A percentile compares a stretch with the other conserved stretches of the same genome.
Conservation (phyloP, 1,140 invertebrate species). For the Drosophila bocqueti region DNA sequence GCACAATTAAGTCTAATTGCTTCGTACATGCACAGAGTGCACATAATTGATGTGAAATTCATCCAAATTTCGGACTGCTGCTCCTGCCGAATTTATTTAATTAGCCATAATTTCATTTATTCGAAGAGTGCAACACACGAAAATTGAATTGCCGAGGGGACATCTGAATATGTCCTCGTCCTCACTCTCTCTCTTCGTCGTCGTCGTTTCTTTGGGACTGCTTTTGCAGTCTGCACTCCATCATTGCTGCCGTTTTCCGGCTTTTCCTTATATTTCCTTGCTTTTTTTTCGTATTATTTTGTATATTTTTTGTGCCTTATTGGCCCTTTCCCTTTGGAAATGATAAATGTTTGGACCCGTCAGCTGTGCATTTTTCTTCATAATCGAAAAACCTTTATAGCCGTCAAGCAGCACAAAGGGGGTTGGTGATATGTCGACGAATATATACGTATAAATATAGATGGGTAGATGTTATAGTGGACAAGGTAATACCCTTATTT, state of each 20-base stretch:
- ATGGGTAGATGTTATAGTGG: background rate
- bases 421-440: slow-evolving; percentile 2
- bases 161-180: slow-evolving; percentile 2
- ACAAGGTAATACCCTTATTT: background rate
- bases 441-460: background rate
- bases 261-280: background rate
- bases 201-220: background rate
- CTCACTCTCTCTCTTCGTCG: background rate
- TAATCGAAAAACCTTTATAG: slow-evolving; percentile 73
- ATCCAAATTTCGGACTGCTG: slow-evolving; percentile 14
- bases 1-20: slow-evolving; percentile 72
- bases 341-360: slow-evolving; percentile 70
- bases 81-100: slow-evolving; percentile 30
- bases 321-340: slow-evolving; percentile 17
- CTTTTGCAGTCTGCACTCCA: slow-evolving; percentile 10
- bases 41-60: slow-evolving; percentile 27
- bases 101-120: slow-evolving; percentile 41
- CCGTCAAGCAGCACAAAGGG: slow-evolving; percentile 31
- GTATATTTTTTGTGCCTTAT: background rate
- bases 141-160: background rate
- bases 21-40: slow-evolving; percentile 29
- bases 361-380: slow-evolving; percentile 73
- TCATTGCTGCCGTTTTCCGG: slow-evolving; percentile 12
- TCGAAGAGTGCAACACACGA: slow-evolving; percentile 12
- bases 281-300: background rate